Conservation (phyloP, 2,888 invertebrate genomes). For the Drosophila barbarae region DNA sequence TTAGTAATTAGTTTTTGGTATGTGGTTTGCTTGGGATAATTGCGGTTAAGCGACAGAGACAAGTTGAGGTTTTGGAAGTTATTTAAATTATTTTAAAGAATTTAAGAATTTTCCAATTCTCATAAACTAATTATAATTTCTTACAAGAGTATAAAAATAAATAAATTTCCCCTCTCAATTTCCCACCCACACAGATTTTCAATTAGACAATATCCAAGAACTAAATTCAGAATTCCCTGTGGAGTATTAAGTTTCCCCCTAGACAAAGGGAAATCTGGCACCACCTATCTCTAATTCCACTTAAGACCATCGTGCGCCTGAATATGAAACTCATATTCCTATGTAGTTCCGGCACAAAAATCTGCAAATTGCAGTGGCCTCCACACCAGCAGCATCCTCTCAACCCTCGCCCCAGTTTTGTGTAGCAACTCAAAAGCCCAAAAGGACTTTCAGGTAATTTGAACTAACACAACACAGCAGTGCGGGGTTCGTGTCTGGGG, state of each 20-base stretch:
- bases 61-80: not conserved
- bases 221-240: not conserved
- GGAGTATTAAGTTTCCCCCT: not conserved
- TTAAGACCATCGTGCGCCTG: slow-evolving; percentile 14
- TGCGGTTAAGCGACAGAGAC: slow-evolving; percentile 16
- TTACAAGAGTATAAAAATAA: not conserved
- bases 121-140: not conserved
- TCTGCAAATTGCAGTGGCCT: slow-evolving; percentile 43
- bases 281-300: slow-evolving; percentile 27
- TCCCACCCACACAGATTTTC: not conserved
- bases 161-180: not conserved
- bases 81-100: not conserved
- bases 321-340: slow-evolving; percentile 33
- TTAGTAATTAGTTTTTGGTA: slow-evolving; percentile 48
- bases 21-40: slow-evolving; percentile 48
- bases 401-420: slow-evolving; percentile 1
- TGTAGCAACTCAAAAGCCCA: slow-evolving; percentile 49
- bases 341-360: slow-evolving; percentile 16
- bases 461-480: slow-evolving; percentile 50
- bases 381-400: not conserved
- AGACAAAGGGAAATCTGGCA: slow-evolving; percentile 22
- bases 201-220: not conserved
- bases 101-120: not conserved
- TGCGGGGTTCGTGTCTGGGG: slow-evolving; percentile 30
- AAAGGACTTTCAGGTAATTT: slow-evolving; percentile 63